Conservation (phyloP, 2,797 vertebrate species). For the Danio tinwini region DNA sequence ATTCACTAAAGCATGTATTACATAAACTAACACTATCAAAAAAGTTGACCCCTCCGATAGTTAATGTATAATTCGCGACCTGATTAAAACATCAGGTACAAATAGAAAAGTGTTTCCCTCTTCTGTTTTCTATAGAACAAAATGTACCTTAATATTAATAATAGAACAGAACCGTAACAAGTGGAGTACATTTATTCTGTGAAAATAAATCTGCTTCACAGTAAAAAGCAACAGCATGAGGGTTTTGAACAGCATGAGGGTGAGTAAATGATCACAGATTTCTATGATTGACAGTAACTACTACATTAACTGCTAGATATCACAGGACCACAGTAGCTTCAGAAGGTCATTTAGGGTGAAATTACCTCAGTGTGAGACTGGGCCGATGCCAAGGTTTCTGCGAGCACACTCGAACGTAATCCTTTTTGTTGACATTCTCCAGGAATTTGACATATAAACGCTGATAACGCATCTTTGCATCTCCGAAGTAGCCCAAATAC, state of each 20-base stretch:
- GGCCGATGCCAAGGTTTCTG: constrained; percentile 89
- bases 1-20: too few relatives aligned
- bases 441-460: constrained; percentile 92
- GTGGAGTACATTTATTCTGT: too few relatives aligned
- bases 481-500: constrained; percentile 92
- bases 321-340: background rate
- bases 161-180: too few relatives aligned
- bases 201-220: background rate
- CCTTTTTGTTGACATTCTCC: constrained; percentile 93
- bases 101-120: too few relatives aligned
- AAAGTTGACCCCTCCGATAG: too few relatives aligned
- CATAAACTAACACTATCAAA: too few relatives aligned
- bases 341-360: background rate
- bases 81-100: too few relatives aligned
- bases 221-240: background rate
- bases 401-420: constrained; percentile 90
- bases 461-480: constrained; percentile 92
- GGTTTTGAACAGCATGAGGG: background rate
- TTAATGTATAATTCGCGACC: too few relatives aligned
- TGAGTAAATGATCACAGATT: background rate
- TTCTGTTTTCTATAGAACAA: too few relatives aligned
- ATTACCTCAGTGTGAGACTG: constrained; percentile 83
- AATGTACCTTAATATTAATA: too few relatives aligned
- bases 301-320: background rate
- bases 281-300: background rate